Evolutionary conservation across 2,113 vertebrate species (phyloP).

Genomic region (Motacilla tschutschensis): DNA sequence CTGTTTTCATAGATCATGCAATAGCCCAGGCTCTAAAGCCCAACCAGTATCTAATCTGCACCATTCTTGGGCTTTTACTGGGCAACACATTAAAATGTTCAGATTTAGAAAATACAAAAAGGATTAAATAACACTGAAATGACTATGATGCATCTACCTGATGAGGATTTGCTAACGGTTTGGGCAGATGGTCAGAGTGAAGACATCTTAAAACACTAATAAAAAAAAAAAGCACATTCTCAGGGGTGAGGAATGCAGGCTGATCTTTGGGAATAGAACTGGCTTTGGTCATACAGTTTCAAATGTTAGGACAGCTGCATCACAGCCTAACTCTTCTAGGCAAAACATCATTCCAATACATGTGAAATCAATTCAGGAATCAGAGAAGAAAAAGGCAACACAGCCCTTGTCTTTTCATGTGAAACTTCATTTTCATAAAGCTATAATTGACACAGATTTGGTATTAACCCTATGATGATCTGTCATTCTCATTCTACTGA

Average conservation of each 20-base stretch:
- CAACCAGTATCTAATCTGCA: neutral
- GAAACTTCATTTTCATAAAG: neutral
- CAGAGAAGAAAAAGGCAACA: neutral
- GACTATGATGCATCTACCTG: neutral
- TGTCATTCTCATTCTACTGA: neutral
- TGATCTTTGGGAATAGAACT: neutral
- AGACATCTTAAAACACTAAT: neutral
- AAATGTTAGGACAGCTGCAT: neutral
- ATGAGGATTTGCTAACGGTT: fast-evolving
- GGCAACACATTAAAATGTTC: neutral
- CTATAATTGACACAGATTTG: neutral
- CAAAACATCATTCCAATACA: neutral
- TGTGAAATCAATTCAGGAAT: neutral
- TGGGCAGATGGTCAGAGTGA: neutral
- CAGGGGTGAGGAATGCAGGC: neutral
- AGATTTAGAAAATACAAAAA: neutral
- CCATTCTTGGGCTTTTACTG: neutral
- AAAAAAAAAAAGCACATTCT: neutral
- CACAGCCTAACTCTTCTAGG: neutral
- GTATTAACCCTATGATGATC: neutral
- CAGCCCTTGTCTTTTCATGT: neutral
- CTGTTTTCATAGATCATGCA: neutral
- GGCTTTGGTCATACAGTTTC: neutral
- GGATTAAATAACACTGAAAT: neutral
- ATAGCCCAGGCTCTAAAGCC: neutral